Evolutionary conservation across 2,888 invertebrate genomes (phyloP).

Genomic region (Protonemura montana): DNA sequence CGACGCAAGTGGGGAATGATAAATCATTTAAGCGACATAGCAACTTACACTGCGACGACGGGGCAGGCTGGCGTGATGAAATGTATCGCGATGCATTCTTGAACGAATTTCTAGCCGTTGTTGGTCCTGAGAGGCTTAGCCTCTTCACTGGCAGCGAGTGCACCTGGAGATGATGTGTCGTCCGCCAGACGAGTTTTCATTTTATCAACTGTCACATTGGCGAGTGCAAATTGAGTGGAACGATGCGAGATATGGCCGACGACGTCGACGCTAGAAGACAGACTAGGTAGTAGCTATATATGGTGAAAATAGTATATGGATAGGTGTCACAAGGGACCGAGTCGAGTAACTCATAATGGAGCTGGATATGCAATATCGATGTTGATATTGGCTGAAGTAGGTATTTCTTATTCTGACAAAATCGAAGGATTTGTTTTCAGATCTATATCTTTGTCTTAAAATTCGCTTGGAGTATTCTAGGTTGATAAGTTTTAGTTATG

Average conservation of each 20-base stretch:
- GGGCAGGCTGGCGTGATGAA: neutral
- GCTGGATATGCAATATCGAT: neutral
- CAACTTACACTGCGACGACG: neutral
- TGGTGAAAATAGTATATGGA: neutral
- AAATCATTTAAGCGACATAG: neutral
- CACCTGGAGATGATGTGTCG: neutral
- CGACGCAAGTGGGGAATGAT: neutral
- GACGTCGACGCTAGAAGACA: neutral
- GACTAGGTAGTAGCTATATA: neutral
- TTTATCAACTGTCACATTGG: constrained; percentile 12
- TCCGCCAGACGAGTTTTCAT: neutral
- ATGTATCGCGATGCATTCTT: neutral
- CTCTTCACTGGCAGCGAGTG: neutral
- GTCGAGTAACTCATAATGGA: neutral
- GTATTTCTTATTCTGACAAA: neutral
- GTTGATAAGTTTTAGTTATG: neutral
- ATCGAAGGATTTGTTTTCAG: neutral
- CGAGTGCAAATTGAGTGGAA: neutral
- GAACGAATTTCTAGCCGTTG: neutral
- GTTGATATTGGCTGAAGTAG: neutral
- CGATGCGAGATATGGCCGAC: neutral
- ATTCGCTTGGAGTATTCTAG: neutral
- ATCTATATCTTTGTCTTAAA: neutral
- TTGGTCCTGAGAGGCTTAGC: neutral
- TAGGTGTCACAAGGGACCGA: neutral